phyloP scores from a whole-genome alignment of 2,888 invertebrate genomes.

The Chymomyza caudatula region DNA sequence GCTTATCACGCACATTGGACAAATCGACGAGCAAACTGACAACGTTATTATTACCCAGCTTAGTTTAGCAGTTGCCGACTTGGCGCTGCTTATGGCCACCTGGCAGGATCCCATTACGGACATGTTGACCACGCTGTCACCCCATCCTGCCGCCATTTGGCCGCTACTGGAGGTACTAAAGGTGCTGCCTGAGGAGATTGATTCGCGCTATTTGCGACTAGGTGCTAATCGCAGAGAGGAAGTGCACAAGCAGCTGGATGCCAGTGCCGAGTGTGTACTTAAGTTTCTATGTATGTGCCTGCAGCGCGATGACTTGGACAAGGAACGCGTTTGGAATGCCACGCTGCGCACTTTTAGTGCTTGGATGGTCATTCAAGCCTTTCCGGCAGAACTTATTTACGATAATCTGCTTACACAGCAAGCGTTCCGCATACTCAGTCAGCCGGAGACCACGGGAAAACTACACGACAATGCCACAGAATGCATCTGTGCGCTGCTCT shows the following conservation, averaged over 20 bases:
- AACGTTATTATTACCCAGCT: constrained; percentile 93
- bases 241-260: constrained; percentile 87
- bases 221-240: constrained; percentile 95
- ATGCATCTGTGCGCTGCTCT: constrained; percentile 91
- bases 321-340: constrained; percentile 82
- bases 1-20: constrained; percentile 90
- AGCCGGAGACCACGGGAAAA: constrained; percentile 81
- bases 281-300: constrained; percentile 89
- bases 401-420: constrained; percentile 86
- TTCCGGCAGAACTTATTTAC: constrained; percentile 84
- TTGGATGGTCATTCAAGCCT: constrained; percentile 92
- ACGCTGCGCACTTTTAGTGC: constrained; percentile 92
- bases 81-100: constrained; percentile 93
- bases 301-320: constrained; percentile 82
- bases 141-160: constrained; percentile 83
- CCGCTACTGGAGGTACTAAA: constrained; percentile 94
- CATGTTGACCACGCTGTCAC: constrained; percentile 87
- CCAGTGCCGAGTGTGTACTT: constrained; percentile 86
- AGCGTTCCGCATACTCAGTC: constrained; percentile 84
- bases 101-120: constrained; percentile 95
- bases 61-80: constrained; percentile 94
- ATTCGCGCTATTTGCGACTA: constrained; percentile 87
- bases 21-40: constrained; percentile 88
- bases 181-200: constrained; percentile 96
- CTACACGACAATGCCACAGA: constrained; percentile 95